A percentile compares a stretch with the other conserved stretches of the same genome.
phyloP scores from a whole-genome alignment of 2,888 invertebrate genomes.

The Noctua comes region DNA sequence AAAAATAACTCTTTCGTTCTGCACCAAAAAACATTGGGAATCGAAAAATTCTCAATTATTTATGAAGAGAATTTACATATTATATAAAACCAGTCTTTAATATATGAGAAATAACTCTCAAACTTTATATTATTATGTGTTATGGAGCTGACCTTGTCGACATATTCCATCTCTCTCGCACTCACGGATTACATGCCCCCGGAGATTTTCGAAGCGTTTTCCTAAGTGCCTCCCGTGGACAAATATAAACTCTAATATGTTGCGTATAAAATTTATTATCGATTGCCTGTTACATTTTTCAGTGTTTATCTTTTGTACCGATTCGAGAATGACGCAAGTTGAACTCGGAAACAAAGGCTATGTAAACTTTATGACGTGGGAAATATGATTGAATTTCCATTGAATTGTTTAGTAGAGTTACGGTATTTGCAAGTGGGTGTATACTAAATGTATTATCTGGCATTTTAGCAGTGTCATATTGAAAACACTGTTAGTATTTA shows the following conservation, averaged over 20 bases:
- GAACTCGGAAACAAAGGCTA: slow-evolving; percentile 47
- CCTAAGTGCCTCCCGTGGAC: slow-evolving; percentile 73
- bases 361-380: slow-evolving; percentile 58
- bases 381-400: slow-evolving; percentile 62
- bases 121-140: slow-evolving; percentile 72
- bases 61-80: slow-evolving; percentile 44
- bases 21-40: slow-evolving; percentile 7
- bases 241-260: slow-evolving; percentile 71
- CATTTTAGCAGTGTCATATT: slow-evolving; percentile 88
- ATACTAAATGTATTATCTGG: slow-evolving; percentile 83
- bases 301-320: slow-evolving; percentile 81
- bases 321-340: slow-evolving; percentile 68
- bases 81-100: slow-evolving; percentile 64
- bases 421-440: slow-evolving; percentile 55
- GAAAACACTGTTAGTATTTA: slow-evolving; percentile 81
- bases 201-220: slow-evolving; percentile 84
- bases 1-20: slow-evolving; percentile 20
- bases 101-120: slow-evolving; percentile 65
- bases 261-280: slow-evolving; percentile 70
- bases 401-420: slow-evolving; percentile 46
- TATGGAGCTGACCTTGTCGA: slow-evolving; percentile 84
- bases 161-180: slow-evolving; percentile 77
- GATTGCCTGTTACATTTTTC: slow-evolving; percentile 72
- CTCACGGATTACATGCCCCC: slow-evolving; percentile 70
- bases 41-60: slow-evolving; percentile 52